A percentile compares a stretch with the other conserved stretches of the same genome.
Evolutionary conservation across 2,888 invertebrate genomes (phyloP).

Genomic region (Himalopsyche japonica): DNA sequence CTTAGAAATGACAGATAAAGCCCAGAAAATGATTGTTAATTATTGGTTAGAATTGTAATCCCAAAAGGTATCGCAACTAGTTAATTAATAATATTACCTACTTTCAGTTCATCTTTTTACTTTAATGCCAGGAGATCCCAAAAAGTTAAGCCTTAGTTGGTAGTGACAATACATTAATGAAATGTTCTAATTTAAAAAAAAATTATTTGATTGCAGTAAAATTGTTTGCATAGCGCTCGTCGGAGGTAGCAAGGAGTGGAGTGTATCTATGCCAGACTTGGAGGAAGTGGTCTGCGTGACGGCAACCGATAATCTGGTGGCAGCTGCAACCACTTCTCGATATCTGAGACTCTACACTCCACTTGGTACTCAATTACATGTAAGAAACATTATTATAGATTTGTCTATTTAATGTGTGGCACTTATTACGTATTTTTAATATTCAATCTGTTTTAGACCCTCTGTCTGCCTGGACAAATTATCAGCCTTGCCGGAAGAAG

Average conservation of each 20-base stretch:
- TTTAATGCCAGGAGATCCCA: too few relatives aligned
- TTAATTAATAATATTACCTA: too few relatives aligned
- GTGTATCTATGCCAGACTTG: slow-evolving; percentile 71
- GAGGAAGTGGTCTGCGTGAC: slow-evolving; percentile 75
- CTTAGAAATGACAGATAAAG: too few relatives aligned
- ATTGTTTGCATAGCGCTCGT: slow-evolving; percentile 75
- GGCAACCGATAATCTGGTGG: slow-evolving; percentile 74
- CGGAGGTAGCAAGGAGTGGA: slow-evolving; percentile 87
- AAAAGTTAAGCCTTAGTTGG: too few relatives aligned
- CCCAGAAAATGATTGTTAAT: too few relatives aligned
- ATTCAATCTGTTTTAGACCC: background rate
- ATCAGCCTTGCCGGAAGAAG: slow-evolving; percentile 51
- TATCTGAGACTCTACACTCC: slow-evolving; percentile 82
- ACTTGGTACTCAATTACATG: slow-evolving; percentile 84
- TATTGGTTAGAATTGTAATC: too few relatives aligned
- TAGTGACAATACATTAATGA: too few relatives aligned
- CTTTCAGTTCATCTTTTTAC: too few relatives aligned
- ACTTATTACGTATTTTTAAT: too few relatives aligned
- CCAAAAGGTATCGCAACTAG: too few relatives aligned
- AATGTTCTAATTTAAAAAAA: too few relatives aligned
- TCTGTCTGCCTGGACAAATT: slow-evolving; percentile 51
- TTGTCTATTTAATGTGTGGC: too few relatives aligned
- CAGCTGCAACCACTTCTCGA: slow-evolving; percentile 74
- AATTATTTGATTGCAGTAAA: slow-evolving; percentile 58
- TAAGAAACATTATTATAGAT: slow-evolving; percentile 40